Evolutionary conservation across 2,797 vertebrate genomes (phyloP).

Genomic region (Channa striata): DNA sequence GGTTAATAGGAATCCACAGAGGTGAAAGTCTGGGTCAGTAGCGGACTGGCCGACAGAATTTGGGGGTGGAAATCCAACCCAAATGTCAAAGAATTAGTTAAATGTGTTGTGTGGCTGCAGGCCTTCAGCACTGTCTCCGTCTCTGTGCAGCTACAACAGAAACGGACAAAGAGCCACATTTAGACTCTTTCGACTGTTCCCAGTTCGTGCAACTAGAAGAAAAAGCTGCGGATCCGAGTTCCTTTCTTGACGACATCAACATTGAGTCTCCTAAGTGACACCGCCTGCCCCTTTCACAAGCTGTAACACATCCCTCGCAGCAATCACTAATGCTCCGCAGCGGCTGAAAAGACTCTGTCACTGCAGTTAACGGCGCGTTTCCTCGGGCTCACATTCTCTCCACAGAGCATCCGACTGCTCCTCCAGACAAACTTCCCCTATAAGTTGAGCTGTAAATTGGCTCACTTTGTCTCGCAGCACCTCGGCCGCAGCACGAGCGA

Average conservation of each 20-base stretch:
- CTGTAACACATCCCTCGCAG: constrained; percentile 35
- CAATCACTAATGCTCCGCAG: constrained; percentile 40
- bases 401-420: constrained; percentile 28
- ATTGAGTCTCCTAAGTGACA: constrained; percentile 25
- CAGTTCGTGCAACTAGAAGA: neutral
- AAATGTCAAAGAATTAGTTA: neutral
- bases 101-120: neutral
- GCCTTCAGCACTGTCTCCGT: neutral
- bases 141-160: constrained; percentile 11
- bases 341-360: constrained; percentile 39
- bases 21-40: neutral
- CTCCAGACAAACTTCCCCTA: constrained; percentile 43
- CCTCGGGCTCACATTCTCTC: constrained; percentile 16
- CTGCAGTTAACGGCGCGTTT: constrained; percentile 49
- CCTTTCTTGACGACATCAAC: constrained; percentile 11
- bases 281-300: constrained; percentile 25
- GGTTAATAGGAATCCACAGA: neutral
- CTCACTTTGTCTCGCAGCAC: constrained; percentile 34
- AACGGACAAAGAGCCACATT: neutral
- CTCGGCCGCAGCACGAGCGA: constrained; percentile 22
- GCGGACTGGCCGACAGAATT: neutral
- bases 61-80: neutral
- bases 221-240: constrained; percentile 7
- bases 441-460: constrained; percentile 21
- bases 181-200: neutral